These are phyloP conservation scores for Nemotelus pantherinus DNA, from an alignment of 2,888 invertebrate genomes.

Conservation along the genomic window DNA sequence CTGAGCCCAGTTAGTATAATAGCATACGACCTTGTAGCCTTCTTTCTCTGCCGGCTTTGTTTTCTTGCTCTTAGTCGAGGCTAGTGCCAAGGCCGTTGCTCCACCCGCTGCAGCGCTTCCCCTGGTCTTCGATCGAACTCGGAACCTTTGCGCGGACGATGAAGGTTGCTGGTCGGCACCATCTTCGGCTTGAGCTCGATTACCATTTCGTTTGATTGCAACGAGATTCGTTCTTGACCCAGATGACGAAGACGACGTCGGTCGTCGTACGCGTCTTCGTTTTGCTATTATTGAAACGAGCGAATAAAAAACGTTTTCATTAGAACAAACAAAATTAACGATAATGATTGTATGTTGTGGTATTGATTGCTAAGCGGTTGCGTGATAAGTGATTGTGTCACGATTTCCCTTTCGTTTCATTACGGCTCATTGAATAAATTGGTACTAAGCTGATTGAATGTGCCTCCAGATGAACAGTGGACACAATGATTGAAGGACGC, in stretches of 20 bases:
- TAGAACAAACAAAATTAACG: background rate
- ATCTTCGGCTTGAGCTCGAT: conserved; percentile 56
- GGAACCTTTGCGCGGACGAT: conserved; percentile 70
- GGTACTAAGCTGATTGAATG: too few relatives aligned
- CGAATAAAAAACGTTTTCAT: conserved; percentile 33
- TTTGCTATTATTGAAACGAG: conserved; percentile 56
- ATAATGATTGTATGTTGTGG: conserved; percentile 14
- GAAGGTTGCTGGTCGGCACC: conserved; percentile 71
- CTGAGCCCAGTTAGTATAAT: conserved; percentile 99
- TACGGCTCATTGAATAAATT: conserved; percentile 2
- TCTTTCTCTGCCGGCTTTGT: conserved; percentile 68
- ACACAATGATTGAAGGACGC: too few relatives aligned
- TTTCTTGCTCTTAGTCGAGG: conserved; percentile 68
- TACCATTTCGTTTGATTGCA: conserved; percentile 57
- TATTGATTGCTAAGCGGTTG: background rate
- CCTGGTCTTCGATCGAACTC: conserved; percentile 70
- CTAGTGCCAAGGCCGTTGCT: conserved; percentile 70
- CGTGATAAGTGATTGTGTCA: conserved; percentile 41
- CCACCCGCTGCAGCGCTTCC: conserved; percentile 65
- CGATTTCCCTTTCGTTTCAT: conserved; percentile 47
- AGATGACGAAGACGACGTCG: conserved; percentile 59
- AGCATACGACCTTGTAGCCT: conserved; percentile 87
- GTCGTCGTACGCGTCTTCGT: conserved; percentile 60
- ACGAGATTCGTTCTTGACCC: conserved; percentile 69
- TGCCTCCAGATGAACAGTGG: too few relatives aligned